Base-by-base conservation (phyloP, 2,797 vertebrate genomes). In the Cuculus canorus region DNA sequence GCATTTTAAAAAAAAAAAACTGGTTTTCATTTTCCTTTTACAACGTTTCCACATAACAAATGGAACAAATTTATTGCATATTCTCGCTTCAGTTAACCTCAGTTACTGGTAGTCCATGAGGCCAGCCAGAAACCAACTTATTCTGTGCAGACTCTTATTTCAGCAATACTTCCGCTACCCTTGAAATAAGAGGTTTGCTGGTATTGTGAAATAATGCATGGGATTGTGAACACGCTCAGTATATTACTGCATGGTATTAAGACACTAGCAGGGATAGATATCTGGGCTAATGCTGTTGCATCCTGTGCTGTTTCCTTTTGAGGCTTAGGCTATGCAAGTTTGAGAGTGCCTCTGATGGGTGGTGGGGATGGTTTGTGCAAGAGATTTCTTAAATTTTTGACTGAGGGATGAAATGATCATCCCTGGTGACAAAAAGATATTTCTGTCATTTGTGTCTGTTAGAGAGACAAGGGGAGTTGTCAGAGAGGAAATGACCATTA, bases 191-290 rank as follows among this genome's bases (percentile, higher is more conserved):
- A 68, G 28, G 47, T 64, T 64, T 25, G 22, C 48, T 60, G 47
- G 12, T 57, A 8, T 1, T 79, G 73, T 50, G 73, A 37, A 76
- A 86, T 69, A 57, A 39, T 5, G 35, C 19, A 4, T 28, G 25
- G 28, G 2, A 3, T 2, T 57, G 54, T 39, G 64, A 57, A 33
- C 10, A 4, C 25, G 25, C 0, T 0, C 1, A 53, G n/a, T 39
- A 6, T 12, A 1, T 77, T 28, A 3, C 18, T 60, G 45, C 18
- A 2, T 18, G 52, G 11, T 17, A 5, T 54, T 32, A 23, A 71
- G 57, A 8, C 5, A 15, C 45, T 8, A 12, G 17, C 13, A 39
- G 43, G 24, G 22, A 4, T 4, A 22, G 69, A 13, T 32, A 33
- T 25, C 14, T 52, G 45, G 8, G 37, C n/a, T 45, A 17, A 41